Evolutionary conservation across 2,888 invertebrate genomes (phyloP).

Genomic region (Apantesis nais): DNA sequence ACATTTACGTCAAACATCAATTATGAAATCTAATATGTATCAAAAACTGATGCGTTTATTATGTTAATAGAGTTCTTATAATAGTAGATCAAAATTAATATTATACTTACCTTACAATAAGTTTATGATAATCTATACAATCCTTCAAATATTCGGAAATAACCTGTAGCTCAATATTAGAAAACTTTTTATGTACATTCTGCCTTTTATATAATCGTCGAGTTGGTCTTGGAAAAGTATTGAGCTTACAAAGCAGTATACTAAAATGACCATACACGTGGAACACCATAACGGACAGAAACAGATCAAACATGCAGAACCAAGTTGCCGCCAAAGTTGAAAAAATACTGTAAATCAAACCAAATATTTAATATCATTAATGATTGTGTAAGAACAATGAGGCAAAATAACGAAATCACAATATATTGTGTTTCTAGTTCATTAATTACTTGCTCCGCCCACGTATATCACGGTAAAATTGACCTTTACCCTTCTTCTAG

Average conservation of each 20-base stretch:
- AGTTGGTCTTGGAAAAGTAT: slow-evolving; percentile 37
- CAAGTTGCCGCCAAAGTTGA: slow-evolving; percentile 21
- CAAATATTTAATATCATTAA: neutral
- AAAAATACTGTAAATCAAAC: slow-evolving; percentile 18
- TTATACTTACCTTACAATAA: slow-evolving; percentile 37
- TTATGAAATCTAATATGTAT: too few species aligned
- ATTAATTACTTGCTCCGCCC: too few species aligned
- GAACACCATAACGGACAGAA: slow-evolving; percentile 41
- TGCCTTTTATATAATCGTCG: neutral
- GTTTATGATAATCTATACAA: slow-evolving; percentile 36
- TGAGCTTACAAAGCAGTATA: slow-evolving; percentile 32
- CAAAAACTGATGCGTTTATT: too few species aligned
- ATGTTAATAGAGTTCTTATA: too few species aligned
- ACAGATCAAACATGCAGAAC: slow-evolving; percentile 37
- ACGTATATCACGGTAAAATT: too few species aligned
- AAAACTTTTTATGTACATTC: slow-evolving; percentile 20
- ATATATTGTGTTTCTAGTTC: too few species aligned
- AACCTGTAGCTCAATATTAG: slow-evolving; percentile 24
- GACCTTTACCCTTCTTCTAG: too few species aligned
- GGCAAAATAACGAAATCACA: neutral
- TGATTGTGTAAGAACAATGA: neutral
- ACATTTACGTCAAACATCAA: too few species aligned
- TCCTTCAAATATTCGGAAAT: slow-evolving; percentile 25
- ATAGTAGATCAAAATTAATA: neutral
- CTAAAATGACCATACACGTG: slow-evolving; percentile 47